Evolutionary conservation across 1,140 invertebrate genomes (phyloP).

Genomic region (Camponotus pennsylvanicus): DNA sequence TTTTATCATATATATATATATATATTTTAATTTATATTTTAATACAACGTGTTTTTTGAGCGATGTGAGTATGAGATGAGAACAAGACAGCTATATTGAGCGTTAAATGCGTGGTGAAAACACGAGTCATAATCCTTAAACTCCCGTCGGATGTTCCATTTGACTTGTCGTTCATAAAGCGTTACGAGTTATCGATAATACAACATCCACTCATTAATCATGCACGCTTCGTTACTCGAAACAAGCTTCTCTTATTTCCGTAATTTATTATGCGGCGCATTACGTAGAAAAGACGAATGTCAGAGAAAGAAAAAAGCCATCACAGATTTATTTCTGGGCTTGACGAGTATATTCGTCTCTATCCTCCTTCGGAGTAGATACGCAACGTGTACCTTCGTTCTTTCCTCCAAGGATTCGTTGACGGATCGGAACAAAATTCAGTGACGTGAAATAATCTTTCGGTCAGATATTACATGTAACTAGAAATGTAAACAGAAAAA

Average conservation of each 20-base stretch:
- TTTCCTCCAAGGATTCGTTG: neutral
- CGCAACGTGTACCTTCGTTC: neutral
- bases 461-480: slow-evolving; percentile 44
- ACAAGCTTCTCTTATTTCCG: slow-evolving; percentile 43
- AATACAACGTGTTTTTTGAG: neutral
- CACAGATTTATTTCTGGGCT: slow-evolving; percentile 35
- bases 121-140: slow-evolving; percentile 54
- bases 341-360: slow-evolving; percentile 58
- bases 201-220: slow-evolving; percentile 59
- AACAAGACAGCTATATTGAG: slow-evolving; percentile 39
- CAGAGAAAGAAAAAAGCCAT: slow-evolving; percentile 6
- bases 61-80: neutral
- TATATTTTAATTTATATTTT: neutral
- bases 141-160: slow-evolving; percentile 54
- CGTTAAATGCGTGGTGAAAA: slow-evolving; percentile 47
- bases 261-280: slow-evolving; percentile 48
- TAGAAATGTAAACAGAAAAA: too few species aligned
- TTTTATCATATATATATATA: neutral
- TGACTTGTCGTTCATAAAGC: slow-evolving; percentile 46
- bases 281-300: slow-evolving; percentile 35
- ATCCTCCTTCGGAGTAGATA: slow-evolving; percentile 24
- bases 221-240: slow-evolving; percentile 36
- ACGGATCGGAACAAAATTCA: slow-evolving; percentile 44
- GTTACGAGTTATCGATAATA: slow-evolving; percentile 50
- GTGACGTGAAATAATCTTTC: slow-evolving; percentile 42